Percentiles rank a stretch among this genome's conserved stretches.
Conservation (phyloP, 2,888 invertebrate genomes). For the Oscheius sp. region DNA sequence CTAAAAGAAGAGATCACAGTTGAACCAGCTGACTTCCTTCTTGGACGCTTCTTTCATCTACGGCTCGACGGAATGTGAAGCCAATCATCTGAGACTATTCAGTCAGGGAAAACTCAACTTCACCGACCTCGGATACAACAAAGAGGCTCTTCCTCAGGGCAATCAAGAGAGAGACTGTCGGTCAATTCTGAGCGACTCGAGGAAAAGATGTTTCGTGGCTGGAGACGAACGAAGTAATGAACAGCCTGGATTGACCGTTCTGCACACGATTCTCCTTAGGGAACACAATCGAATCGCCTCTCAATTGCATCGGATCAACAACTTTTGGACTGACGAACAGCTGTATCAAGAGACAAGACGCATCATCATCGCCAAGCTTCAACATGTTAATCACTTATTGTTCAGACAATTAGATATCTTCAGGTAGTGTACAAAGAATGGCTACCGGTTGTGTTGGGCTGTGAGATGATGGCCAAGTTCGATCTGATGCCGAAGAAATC, state of each 20-base stretch:
- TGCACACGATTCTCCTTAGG: constrained; percentile 71
- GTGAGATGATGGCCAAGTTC: constrained; percentile 89
- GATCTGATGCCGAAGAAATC: constrained; percentile 84
- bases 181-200: constrained; percentile 36
- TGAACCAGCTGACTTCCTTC: constrained; percentile 92
- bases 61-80: constrained; percentile 88
- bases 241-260: constrained; percentile 70
- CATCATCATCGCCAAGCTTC: constrained; percentile 78
- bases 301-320: constrained; percentile 69
- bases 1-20: constrained; percentile 75
- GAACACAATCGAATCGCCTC: constrained; percentile 73
- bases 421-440: constrained; percentile 74
- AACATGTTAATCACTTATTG: constrained; percentile 70
- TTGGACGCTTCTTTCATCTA: constrained; percentile 84
- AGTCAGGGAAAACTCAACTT: constrained; percentile 71
- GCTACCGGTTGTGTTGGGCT: constrained; percentile 82
- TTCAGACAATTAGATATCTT: too few species aligned
- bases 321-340: constrained; percentile 74
- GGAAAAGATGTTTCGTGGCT: constrained; percentile 53
- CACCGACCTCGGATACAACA: constrained; percentile 70
- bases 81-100: constrained; percentile 84
- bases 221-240: constrained; percentile 72
- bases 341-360: constrained; percentile 74
- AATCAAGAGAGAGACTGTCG: constrained; percentile 72
- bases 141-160: constrained; percentile 73